Base-by-base conservation (phyloP, 1,140 invertebrate genomes). In the Danaus melanippus region DNA sequence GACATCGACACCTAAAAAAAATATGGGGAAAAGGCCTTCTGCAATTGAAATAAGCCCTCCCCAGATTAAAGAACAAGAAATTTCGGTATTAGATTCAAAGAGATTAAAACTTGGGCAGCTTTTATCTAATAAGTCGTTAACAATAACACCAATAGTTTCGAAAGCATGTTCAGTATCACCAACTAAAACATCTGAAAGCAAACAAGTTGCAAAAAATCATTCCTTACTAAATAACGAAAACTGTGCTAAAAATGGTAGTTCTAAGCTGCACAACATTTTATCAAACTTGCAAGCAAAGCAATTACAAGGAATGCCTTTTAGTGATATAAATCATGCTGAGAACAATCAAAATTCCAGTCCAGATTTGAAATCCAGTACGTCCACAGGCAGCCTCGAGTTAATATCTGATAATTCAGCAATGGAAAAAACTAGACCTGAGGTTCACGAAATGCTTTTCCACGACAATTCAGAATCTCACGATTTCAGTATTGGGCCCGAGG, bases 241-340 rank as follows among this genome's bases (percentile, higher is more conserved):
- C 51, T 83, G 80, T 64, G 77, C 84, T 12, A 87, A 88, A 60
- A 87, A 87, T 78, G 85, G 84, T 15, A 83, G 84, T 58, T 86
- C 84, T 9, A 86, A 87, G 55, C 58, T 88, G 49, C 84, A 87
- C 49, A 85, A 83, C 64, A 87, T 87, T 60, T 61, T 87, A 41
- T 79, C 79, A 21, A 83, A 79, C 67, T 74, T 87, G 54, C 82
- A 86, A 69, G 69, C 76, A 12, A 83, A 84, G 68, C 76, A 86
- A 56, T 69, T 76, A 17, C 80, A 86, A 64, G 62, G 66, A 12
- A 56, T 81, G 50, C 59, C 71, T 12, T 70, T 76, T n/a, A 83
- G 67, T 69, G 75, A 77, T 53, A 58, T 77, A 39, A 80, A 74
- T 43, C 70, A 71, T 51, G 58, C 68, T 41, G 76, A 79, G 9